phyloP scores from a whole-genome alignment of 2,113 vertebrate species.

The Elephantulus edwardii region DNA sequence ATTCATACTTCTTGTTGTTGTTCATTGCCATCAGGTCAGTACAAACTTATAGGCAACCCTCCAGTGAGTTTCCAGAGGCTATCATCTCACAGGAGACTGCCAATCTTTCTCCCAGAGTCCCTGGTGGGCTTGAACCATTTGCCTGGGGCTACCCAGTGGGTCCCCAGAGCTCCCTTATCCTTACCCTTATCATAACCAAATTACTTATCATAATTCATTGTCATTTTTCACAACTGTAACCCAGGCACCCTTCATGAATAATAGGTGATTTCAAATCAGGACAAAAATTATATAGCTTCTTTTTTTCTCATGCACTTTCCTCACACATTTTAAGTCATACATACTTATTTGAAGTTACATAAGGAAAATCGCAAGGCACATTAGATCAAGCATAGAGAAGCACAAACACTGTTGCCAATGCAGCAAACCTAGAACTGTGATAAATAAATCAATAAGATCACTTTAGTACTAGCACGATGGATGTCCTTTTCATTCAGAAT shows the following conservation, averaged over 20 bases:
- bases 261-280: neutral
- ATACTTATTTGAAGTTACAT: conserved; percentile 30
- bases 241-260: neutral
- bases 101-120: no score
- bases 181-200: no score
- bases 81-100: no score
- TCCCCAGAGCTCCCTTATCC: no score
- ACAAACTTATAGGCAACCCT: no score
- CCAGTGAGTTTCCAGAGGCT: no score
- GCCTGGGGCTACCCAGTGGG: no score
- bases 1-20: no score
- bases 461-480: neutral
- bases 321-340: neutral
- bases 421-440: conserved; percentile 1
- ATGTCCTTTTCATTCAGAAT: conserved; percentile 3
- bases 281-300: conserved; percentile 6
- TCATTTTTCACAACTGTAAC: neutral
- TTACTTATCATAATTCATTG: neutral
- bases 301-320: neutral
- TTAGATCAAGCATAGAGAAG: neutral
- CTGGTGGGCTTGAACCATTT: no score
- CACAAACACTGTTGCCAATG: neutral
- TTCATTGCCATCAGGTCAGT: no score
- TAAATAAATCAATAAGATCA: neutral
- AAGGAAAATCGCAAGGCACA: conserved; percentile 7